These are phyloP conservation scores for Helarctos malayanus DNA, from an alignment of 2,797 vertebrate genomes.

Conservation along the genomic window DNA sequence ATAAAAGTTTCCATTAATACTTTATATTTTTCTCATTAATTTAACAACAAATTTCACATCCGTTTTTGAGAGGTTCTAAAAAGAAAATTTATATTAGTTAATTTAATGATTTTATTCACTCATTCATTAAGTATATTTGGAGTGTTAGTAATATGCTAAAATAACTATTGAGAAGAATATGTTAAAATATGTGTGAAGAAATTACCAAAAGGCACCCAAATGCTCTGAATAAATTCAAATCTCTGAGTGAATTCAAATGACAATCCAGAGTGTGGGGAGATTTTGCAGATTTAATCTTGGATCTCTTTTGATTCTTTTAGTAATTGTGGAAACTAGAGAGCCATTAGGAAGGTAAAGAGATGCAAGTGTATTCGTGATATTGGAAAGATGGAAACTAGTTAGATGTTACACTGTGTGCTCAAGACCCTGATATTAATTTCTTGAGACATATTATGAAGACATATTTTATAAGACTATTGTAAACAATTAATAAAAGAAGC, in stretches of 20 bases:
- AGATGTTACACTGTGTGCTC: background rate
- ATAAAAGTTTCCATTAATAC: background rate
- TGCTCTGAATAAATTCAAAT: background rate
- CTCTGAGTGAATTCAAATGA: background rate
- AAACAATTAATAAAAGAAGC: background rate
- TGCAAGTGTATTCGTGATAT: background rate
- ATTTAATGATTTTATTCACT: background rate
- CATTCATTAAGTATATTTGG: background rate
- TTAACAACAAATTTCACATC: conserved; percentile 40
- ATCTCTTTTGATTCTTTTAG: background rate
- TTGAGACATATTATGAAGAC: background rate
- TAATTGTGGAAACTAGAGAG: background rate
- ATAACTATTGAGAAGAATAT: background rate
- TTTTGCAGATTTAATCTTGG: background rate
- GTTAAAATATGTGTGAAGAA: background rate
- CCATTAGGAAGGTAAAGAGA: background rate
- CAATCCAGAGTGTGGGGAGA: background rate
- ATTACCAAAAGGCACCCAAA: background rate
- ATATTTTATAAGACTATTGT: background rate
- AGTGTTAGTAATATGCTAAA: background rate
- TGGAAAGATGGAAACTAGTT: background rate
- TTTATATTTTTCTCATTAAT: background rate
- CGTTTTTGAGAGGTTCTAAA: background rate
- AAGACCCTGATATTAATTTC: background rate
- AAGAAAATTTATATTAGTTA: conserved; percentile 47